Base-by-base conservation (phyloP, 1,140 invertebrate genomes). In the Kradibia gibbosae region DNA sequence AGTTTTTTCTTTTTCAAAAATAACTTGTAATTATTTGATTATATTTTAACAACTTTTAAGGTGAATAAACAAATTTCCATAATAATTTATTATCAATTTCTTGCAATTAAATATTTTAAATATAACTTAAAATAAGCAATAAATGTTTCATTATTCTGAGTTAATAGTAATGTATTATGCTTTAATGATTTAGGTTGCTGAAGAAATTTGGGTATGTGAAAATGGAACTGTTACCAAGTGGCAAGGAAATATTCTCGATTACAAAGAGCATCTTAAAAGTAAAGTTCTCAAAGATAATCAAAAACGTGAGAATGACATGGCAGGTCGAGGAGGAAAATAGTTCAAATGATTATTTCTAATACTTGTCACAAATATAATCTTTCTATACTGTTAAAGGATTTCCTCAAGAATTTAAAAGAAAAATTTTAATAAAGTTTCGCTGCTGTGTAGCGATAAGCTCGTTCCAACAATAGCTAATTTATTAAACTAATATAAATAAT, bases 161-260 rank as follows among this genome's bases (percentile, higher is more conserved):
- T n/a, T n/a, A n/a, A n/a, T n/a, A n/a, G n/a, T n/a, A n/a, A n/a
- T n/a, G n/a, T n/a, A n/a, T n/a, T n/a, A 65, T 39, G 2, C 17
- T 39, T 55, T 34, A 13, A 31, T 36, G 20, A 39, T 77, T 78
- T 55, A 99, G 97, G 98, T 99, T 36, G 98, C 98, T 28, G 95
- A 99, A 92, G 98, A 99, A 91, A 99, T 99, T 90, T 99, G 98
- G 98, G 95, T 99, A 25, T 99, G 99, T 91, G 98, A 99, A 89
- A 97, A 99, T 85, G 95, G 96, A 85, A 96, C 95, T 13, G 95
- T 99, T 20, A 99, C 97, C 3, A 99, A 99, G 91, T 99, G 99
- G 98, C 93, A 97, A 83, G 97, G 98, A 36, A 96, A 96, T 85
- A 99, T 99, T 92, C 93, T 98, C 84, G 94, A 95, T 67, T 99